These are phyloP conservation scores for Chaetodon trifascialis DNA, from an alignment of 2,113 vertebrate species.

Conservation along the genomic window DNA sequence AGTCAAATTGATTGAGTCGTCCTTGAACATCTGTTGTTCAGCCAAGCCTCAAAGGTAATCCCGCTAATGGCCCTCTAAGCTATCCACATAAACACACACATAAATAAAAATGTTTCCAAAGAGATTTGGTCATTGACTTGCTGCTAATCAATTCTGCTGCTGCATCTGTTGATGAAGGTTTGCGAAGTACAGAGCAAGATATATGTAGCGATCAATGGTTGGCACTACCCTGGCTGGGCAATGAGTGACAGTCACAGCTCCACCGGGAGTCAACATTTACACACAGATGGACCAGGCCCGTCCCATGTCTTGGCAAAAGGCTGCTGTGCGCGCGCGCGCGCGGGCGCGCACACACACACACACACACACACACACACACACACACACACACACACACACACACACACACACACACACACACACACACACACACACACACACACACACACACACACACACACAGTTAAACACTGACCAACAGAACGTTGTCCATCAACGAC, in stretches of 20 bases:
- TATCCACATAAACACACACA: constrained; percentile 86
- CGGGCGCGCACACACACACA: constrained; percentile 39
- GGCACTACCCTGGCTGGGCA: constrained; percentile 69
- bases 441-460: constrained; percentile 41
- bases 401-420: constrained; percentile 38
- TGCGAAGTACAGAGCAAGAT: constrained; percentile 81
- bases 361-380: constrained; percentile 43
- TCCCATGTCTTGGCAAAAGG: constrained; percentile 64
- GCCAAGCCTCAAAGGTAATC: constrained; percentile 87
- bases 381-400: constrained; percentile 38
- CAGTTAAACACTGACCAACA: constrained; percentile 63
- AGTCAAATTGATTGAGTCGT: constrained; percentile 85
- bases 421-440: constrained; percentile 41
- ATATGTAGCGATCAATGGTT: constrained; percentile 83
- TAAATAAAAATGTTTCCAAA: constrained; percentile 88
- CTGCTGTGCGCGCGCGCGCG: constrained; percentile 20
- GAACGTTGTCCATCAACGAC: constrained; percentile 71
- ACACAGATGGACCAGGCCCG: constrained; percentile 65
- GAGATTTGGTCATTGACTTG: constrained; percentile 84
- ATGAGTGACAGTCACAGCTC: constrained; percentile 80
- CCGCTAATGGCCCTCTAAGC: constrained; percentile 87
- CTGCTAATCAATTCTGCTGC: constrained; percentile 85
- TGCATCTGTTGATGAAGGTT: constrained; percentile 85
- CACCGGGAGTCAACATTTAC: constrained; percentile 74
- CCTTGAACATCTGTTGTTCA: constrained; percentile 87